These are phyloP conservation scores for Cerceris rybyensis DNA, from an alignment of 2,888 invertebrate genomes.

Conservation along the genomic window DNA sequence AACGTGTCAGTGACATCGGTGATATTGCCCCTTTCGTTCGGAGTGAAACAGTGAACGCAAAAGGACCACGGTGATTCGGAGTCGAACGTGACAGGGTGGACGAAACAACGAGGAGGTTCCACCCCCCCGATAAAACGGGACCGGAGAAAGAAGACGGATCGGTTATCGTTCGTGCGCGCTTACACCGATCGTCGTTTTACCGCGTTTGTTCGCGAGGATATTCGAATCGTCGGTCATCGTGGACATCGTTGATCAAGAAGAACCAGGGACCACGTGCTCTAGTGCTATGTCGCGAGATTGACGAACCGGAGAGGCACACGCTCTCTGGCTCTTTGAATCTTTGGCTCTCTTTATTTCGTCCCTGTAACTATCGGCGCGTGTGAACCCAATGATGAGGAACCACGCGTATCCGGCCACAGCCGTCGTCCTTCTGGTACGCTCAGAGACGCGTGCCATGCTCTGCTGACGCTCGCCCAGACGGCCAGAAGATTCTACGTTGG, in stretches of 20 bases:
- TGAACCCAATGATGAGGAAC: slow-evolving; percentile 74
- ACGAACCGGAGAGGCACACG: slow-evolving; percentile 38
- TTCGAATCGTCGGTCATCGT: no score
- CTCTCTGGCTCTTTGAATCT: neutral
- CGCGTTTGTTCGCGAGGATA: no score
- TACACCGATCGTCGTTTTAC: no score
- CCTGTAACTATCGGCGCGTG: slow-evolving; percentile 39
- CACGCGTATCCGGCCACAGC: slow-evolving; percentile 66
- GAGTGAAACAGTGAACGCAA: slow-evolving; percentile 34
- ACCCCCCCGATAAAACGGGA: slow-evolving; percentile 9
- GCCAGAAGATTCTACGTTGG: slow-evolving; percentile 22
- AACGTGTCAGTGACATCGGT: slow-evolving; percentile 59
- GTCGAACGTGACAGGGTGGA: slow-evolving; percentile 28
- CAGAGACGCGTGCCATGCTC: slow-evolving; percentile 62
- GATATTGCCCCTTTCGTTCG: slow-evolving; percentile 35
- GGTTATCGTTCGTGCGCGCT: neutral
- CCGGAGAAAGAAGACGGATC: slow-evolving; percentile 5
- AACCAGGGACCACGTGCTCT: neutral
- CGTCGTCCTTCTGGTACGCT: slow-evolving; percentile 47
- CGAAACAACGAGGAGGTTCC: neutral
- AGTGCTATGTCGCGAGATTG: slow-evolving; percentile 63
- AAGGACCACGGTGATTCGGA: slow-evolving; percentile 17
- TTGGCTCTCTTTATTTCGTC: neutral
- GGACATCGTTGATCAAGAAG: neutral
- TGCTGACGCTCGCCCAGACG: slow-evolving; percentile 75